Conservation (phyloP, 2,113 vertebrate genomes). For the Myotis brandtii region DNA sequence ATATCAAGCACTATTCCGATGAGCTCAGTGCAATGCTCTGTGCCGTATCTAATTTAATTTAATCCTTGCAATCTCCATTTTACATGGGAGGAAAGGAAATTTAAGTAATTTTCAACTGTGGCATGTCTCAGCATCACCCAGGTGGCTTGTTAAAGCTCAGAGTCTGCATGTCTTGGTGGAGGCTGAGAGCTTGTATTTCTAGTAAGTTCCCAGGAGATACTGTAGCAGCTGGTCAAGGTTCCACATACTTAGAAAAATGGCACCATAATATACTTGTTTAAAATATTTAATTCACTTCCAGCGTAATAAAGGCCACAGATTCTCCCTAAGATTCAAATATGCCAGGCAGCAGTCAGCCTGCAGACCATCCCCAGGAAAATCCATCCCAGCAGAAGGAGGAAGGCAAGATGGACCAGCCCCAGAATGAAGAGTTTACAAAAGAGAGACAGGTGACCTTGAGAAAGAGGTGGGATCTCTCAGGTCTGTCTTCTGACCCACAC, state of each 20-base stretch:
- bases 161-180: neutral
- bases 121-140: neutral
- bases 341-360: neutral
- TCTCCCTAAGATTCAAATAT: neutral
- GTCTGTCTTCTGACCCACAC: neutral
- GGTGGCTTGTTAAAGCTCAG: neutral
- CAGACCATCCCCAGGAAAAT: neutral
- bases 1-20: neutral
- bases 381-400: neutral
- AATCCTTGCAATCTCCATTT: neutral
- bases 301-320: neutral
- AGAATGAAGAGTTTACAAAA: neutral
- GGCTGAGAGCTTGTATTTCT: neutral
- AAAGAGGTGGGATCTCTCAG: neutral
- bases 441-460: neutral
- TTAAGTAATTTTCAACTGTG: neutral
- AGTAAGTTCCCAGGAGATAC: neutral
- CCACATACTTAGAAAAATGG: neutral
- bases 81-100: neutral
- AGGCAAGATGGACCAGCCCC: fast-evolving
- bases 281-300: neutral
- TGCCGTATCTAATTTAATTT: neutral
- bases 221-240: too few species aligned
- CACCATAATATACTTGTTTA: neutral
- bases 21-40: neutral